Base-by-base conservation (phyloP, 1,140 invertebrate genomes). In the Bombyx mandarina region DNA sequence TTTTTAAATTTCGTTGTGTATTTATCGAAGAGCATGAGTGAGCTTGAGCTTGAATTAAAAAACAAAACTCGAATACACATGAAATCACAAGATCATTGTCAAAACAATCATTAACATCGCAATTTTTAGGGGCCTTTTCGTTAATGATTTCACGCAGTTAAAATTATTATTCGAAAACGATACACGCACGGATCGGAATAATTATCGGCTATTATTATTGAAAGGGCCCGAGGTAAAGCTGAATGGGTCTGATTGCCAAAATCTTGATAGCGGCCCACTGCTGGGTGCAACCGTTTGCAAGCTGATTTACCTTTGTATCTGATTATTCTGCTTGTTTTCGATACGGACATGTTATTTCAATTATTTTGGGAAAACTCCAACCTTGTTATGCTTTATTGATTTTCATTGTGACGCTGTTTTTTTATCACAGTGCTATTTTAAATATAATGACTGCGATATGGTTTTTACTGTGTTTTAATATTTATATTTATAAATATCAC, bases 241-340 rank as follows among this genome's bases (percentile, higher is more conserved):
- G 64, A 79, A 82, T 79, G 56, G 71, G 51, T 46, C 64, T 84
- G 81, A 84, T 84, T 84, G 77, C 69, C 61, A 42, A 67, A 62
- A 84, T 84, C 79, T 77, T 69, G 81, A 84, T 84, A 84, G 80
- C 62, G 62, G 48, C 54, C 66, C 67, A 56, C 60, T 58, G 65
- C 62, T 52, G 46, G 55, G 57, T 53, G 56, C 57, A 51, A 55
- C 56, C 56, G 12, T 58, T 56, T 56, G 57, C 54, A 53, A 49
- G 35, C 26, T 62, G 66, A 74, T 56, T 76, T 66, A 64, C 62
- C 55, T 57, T 65, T 59, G 52, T 69, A 43, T 61, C 58, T 79
- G 71, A 79, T 77, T 71, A 66, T 63, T 61, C 56, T 57, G 61
- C 62, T 79, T 79, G 68, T 77, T 62, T 70, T 62, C 63, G 12